phyloP scores from a whole-genome alignment of 2,113 vertebrate genomes.

The Plestiodon gilberti region DNA sequence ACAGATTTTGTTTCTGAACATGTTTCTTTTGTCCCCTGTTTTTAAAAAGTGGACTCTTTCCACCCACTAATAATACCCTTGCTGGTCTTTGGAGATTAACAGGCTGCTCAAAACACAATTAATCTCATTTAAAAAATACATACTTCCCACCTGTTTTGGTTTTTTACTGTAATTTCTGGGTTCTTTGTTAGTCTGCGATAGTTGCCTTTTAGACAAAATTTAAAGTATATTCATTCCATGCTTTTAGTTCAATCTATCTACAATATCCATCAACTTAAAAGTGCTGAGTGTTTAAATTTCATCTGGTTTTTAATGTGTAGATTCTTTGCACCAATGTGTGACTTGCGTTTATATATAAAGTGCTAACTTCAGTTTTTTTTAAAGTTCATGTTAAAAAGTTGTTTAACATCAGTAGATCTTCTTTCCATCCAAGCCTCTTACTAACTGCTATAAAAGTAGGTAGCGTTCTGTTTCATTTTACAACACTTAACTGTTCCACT shows the following conservation, averaged over 20 bases:
- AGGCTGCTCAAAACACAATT: neutral
- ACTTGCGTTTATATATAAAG: neutral
- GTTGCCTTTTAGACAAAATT: neutral
- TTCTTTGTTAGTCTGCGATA: neutral
- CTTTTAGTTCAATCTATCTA: neutral
- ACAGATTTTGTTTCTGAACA: neutral
- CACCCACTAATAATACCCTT: neutral
- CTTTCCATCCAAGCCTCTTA: neutral
- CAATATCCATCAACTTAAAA: neutral
- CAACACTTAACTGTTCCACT: neutral
- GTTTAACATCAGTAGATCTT: neutral
- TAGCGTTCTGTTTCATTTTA: neutral
- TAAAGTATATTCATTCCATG: neutral
- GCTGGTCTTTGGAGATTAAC: neutral
- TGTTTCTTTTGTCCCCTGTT: neutral
- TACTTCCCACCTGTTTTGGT: neutral
- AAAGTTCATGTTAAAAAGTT: neutral
- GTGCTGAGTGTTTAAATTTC: neutral
- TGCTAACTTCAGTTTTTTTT: neutral
- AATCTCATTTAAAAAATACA: no score
- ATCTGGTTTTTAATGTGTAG: neutral
- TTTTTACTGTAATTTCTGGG: neutral
- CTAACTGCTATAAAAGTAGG: neutral
- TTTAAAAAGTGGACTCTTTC: neutral
- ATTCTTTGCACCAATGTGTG: neutral